Evolutionary conservation across 2,888 invertebrate species (phyloP), one percentile per base, ranked within the genome.

Genomic region (Steinernema scapterisci): DNA sequence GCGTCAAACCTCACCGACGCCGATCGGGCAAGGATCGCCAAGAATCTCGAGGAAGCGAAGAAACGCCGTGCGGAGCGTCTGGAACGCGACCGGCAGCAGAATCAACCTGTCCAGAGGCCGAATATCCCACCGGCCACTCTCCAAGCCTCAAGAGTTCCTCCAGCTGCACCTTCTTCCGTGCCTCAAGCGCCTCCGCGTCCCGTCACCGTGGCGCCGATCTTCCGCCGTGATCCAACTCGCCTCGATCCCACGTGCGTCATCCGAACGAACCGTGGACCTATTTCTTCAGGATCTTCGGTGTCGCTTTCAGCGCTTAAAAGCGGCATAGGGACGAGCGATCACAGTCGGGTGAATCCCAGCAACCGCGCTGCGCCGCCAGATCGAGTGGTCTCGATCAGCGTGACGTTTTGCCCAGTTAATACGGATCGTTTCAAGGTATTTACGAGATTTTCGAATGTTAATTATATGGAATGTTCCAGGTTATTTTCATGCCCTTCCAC

Each of bases 401-500:
- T 72, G 11, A 54, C 70, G 3, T 56, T 77, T 27, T 21, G 19
- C 13, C 43, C 76, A 7, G 13, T 74, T 3, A 70, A 44, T 21
- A 1, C 45, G 0, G 71, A 77, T 5, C 74, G 76, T 43, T 76
- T 77, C 71, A 77, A 73, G 71, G 70, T 76, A 74, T 9, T 3
- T 44, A 19, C 11, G 19, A 16, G 38, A 9, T 13, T 38, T 1
- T 31, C 6, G 21, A 13, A 45, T 48, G 2, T 27, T 7, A 2
- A 6, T 25, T 72, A 5, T 54, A 16, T 0, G 21, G 16, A 25
- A 73, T 77, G 56, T 76, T 79, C 46, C 73, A 82, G 81, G 76
- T 82, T 16, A 77, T 74, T 44, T 79, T 81, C 73, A 76, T 79
- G n/a, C 83, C 82, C 3, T 82, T 77, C 70, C 77, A 81, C 70